These are phyloP conservation scores for Lerista edwardsae DNA, from an alignment of 2,797 vertebrate species.

Conservation along the genomic window DNA sequence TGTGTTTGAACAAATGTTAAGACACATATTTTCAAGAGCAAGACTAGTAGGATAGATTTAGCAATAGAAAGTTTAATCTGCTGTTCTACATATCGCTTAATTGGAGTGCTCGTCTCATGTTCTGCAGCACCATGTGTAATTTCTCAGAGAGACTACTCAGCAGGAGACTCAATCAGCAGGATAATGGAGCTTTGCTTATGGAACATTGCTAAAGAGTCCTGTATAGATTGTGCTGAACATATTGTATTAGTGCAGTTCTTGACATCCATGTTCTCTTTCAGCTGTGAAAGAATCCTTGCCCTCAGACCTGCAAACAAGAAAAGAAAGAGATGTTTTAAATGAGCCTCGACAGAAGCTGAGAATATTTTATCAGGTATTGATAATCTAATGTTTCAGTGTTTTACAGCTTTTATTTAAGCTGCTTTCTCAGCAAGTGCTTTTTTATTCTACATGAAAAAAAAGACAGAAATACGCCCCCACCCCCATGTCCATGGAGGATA, in stretches of 20 bases:
- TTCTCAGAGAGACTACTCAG: background rate
- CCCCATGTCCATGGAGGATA: too few relatives aligned
- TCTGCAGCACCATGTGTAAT: background rate
- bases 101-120: background rate
- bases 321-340: constrained; percentile 88
- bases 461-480: background rate
- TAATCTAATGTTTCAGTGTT: background rate
- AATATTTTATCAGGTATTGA: constrained; percentile 97
- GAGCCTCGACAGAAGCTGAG: constrained; percentile 94
- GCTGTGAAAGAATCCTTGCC: constrained; percentile 93
- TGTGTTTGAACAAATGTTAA: background rate
- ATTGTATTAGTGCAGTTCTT: background rate
- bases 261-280: constrained; percentile 55
- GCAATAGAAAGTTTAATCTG: background rate
- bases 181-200: background rate
- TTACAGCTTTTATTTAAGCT: background rate
- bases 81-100: background rate
- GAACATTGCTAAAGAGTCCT: background rate
- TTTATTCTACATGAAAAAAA: background rate
- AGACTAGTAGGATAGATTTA: background rate
- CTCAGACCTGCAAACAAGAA: constrained; percentile 89
- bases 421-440: background rate
- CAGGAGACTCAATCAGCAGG: background rate
- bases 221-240: background rate
- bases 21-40: background rate